Base-by-base conservation (phyloP, 1,140 invertebrate genomes). In the Lerema accius region DNA sequence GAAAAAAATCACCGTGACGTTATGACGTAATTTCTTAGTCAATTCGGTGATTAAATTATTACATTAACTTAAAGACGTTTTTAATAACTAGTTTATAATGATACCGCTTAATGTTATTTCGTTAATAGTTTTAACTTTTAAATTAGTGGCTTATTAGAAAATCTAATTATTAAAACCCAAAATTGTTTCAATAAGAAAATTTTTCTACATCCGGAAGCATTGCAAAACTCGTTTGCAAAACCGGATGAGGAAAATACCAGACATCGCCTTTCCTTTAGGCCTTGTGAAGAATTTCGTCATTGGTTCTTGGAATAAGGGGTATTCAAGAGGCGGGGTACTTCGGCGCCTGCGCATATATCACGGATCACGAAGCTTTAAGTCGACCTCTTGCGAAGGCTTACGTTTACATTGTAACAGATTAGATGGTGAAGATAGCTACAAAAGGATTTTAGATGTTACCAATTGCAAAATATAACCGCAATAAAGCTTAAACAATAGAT, bases 261-360 rank as follows among this genome's bases (percentile, higher is more conserved):
- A 43, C 51, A 19, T 55, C 23, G 39, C 28, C 13, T 62, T 64
- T 71, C 60, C 49, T 63, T 67, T 50, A 17, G 51, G 37, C 50
- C 37, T 55, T 55, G 50, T 43, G 28, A 55, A 43, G 49, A 35
- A 55, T 58, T 59, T 69, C 67, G 64, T 67, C 73, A 75, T 63
- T 60, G 35, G 10, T 84, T 80, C 76, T 72, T 65, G 63, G 79
- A 83, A 83, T 45, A 63, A 62, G 48, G 56, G 42, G 51, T 64
- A 68, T 71, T 76, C 71, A 70, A 67, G 63, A 80, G 76, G 79
- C 82, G 77, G 78, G 70, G 56, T 71, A 60, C 56, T 43, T 26
- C 51, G 15, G 56, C 53, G 60, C 50, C 16, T 26, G 19, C 50
- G 37, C 50, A 55, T 55, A 26, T 55, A 55, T 40, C 32, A 28